Percentiles rank a stretch among this genome's conserved stretches.
These are phyloP conservation scores for Xenentodon cancila DNA, from an alignment of 2,797 vertebrate genomes.

Conservation along the genomic window DNA sequence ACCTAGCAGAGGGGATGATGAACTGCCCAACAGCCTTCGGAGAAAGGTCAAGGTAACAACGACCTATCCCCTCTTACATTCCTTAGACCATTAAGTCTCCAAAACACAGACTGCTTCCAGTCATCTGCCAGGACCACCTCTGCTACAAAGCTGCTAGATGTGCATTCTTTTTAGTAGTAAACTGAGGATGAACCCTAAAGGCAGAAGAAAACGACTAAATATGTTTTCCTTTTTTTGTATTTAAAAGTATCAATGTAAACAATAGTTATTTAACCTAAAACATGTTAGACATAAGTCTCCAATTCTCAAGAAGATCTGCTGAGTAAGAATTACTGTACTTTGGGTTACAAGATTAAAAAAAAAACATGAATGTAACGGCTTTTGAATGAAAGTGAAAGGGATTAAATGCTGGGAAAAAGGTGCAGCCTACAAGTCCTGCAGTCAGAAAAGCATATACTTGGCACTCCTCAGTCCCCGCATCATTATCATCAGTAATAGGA, in stretches of 20 bases:
- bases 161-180: constrained; percentile 9
- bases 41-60: constrained; percentile 28
- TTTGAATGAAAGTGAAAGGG: constrained; percentile 20
- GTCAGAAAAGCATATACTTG: constrained; percentile 52
- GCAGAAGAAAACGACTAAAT: not conserved
- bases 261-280: no score
- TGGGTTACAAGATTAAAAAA: not conserved
- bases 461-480: constrained; percentile 47
- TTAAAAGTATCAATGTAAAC: no score
- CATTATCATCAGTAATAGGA: constrained; percentile 63
- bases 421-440: constrained; percentile 39
- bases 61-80: constrained; percentile 47
- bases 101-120: constrained; percentile 31
- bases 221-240: no score
- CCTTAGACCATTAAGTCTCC: constrained; percentile 44
- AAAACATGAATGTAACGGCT: constrained; percentile 7
- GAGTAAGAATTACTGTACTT: not conserved
- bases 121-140: constrained; percentile 43
- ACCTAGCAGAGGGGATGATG: constrained; percentile 35
- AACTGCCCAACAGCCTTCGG: constrained; percentile 31
- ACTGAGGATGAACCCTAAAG: not conserved
- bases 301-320: constrained; percentile 10
- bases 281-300: constrained; percentile 7
- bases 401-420: constrained; percentile 19
- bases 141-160: constrained; percentile 17